Percentiles rank a stretch among this genome's conserved stretches.
Evolutionary conservation across 2,888 invertebrate species (phyloP).

Genomic region (Drosophila falleni): DNA sequence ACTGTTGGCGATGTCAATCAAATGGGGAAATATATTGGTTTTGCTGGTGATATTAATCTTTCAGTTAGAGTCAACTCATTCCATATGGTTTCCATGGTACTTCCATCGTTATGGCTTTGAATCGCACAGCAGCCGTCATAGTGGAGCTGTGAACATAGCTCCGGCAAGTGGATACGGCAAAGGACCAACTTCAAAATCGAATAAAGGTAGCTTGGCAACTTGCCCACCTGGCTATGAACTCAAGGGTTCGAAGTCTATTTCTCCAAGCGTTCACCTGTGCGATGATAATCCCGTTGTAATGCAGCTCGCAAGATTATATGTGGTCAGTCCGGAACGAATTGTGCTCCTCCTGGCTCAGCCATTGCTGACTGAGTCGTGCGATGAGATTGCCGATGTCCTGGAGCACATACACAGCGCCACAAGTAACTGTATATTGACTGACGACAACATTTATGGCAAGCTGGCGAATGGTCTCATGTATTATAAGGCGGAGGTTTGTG

Average conservation of each 20-base stretch:
- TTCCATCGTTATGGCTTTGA: constrained; percentile 63
- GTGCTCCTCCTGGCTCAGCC: constrained; percentile 85
- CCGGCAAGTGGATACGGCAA: background rate
- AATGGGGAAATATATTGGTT: background rate
- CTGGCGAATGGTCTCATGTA: constrained; percentile 85
- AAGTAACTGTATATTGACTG: constrained; percentile 83
- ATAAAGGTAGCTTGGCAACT: background rate
- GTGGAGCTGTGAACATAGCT: background rate
- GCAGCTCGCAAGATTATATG: constrained; percentile 86
- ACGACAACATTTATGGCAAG: constrained; percentile 86
- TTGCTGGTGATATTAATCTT: constrained; percentile 42
- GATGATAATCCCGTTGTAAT: constrained; percentile 86
- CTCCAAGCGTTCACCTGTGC: constrained; percentile 56
- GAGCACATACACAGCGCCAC: constrained; percentile 84
- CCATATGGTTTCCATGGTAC: constrained; percentile 75
- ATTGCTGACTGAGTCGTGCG: constrained; percentile 80
- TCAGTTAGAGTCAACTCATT: constrained; percentile 16
- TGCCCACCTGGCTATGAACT: constrained; percentile 51
- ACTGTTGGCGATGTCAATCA: constrained; percentile 29
- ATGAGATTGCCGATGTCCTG: constrained; percentile 77
- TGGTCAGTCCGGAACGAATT: constrained; percentile 87
- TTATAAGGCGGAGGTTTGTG: constrained; percentile 85
- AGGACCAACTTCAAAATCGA: constrained; percentile 4
- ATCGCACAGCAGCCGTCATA: constrained; percentile 34
- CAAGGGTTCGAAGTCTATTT: constrained; percentile 10